phyloP scores from a whole-genome alignment of 2,113 vertebrate species.

The Plectropomus leopardus region DNA sequence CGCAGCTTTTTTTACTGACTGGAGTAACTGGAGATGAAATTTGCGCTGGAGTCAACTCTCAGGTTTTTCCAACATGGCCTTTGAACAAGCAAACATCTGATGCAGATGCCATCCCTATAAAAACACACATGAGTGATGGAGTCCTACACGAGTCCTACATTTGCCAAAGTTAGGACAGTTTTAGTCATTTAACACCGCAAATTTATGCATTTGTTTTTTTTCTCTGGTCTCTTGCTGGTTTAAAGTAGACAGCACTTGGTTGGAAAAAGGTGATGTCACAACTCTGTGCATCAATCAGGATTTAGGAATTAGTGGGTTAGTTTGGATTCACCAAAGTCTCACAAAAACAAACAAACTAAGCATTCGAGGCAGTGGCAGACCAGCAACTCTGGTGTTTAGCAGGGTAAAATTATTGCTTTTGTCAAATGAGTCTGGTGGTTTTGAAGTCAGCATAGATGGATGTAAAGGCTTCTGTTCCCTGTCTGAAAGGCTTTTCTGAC shows the following conservation, averaged over 20 bases:
- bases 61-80: not conserved
- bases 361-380: too few species aligned
- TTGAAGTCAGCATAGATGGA: too few species aligned
- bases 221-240: not conserved
- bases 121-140: not conserved
- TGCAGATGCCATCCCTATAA: not conserved
- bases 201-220: not conserved
- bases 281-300: too few species aligned
- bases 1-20: not conserved
- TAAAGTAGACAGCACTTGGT: not conserved
- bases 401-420: too few species aligned
- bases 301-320: too few species aligned
- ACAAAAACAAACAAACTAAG: too few species aligned
- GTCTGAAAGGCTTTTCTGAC: too few species aligned
- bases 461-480: too few species aligned
- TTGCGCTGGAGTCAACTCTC: not conserved
- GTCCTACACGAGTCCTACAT: not conserved
- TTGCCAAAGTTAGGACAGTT: not conserved
- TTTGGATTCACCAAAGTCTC: too few species aligned
- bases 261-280: too few species aligned
- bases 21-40: slow-evolving; percentile 11
- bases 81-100: not conserved
- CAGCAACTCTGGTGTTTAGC: too few species aligned
- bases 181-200: not conserved
- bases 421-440: too few species aligned